These are phyloP conservation scores for Grantiella picta DNA, from an alignment of 2,113 vertebrate genomes.

Conservation along the genomic window DNA sequence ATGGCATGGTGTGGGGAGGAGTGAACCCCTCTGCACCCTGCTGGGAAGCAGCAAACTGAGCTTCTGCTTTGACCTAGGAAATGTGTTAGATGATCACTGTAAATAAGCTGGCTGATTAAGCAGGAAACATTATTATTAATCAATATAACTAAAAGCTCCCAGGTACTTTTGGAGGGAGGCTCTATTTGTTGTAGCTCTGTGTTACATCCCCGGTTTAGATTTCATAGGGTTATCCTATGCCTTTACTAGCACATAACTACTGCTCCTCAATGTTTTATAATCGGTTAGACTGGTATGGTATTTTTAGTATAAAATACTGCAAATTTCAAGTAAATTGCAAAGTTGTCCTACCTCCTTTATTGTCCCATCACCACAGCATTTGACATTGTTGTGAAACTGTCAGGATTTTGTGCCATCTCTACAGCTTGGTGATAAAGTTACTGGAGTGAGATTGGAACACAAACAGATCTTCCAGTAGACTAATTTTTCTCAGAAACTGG, in stretches of 20 bases:
- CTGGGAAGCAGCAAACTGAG: neutral
- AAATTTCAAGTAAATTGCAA: neutral
- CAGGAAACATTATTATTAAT: neutral
- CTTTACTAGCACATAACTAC: neutral
- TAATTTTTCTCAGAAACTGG: neutral
- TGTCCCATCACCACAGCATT: neutral
- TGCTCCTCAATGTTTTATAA: neutral
- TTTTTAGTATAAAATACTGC: neutral
- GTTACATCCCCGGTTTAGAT: neutral
- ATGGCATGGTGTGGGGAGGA: accelerated
- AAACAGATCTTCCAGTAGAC: neutral
- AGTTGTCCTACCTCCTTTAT: neutral
- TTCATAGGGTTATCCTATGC: neutral
- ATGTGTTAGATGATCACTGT: accelerated
- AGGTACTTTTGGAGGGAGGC: neutral
- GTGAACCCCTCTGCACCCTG: neutral
- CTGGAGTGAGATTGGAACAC: neutral
- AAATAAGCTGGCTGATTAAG: neutral
- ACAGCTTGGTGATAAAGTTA: neutral
- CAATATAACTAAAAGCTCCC: neutral
- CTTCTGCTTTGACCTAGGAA: neutral
- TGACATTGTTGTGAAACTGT: neutral
- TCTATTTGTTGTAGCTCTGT: neutral
- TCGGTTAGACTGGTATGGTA: neutral
- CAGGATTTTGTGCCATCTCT: neutral